phyloP scores from a whole-genome alignment of 2,888 invertebrate genomes.

The Schizotus pectinicornis region DNA sequence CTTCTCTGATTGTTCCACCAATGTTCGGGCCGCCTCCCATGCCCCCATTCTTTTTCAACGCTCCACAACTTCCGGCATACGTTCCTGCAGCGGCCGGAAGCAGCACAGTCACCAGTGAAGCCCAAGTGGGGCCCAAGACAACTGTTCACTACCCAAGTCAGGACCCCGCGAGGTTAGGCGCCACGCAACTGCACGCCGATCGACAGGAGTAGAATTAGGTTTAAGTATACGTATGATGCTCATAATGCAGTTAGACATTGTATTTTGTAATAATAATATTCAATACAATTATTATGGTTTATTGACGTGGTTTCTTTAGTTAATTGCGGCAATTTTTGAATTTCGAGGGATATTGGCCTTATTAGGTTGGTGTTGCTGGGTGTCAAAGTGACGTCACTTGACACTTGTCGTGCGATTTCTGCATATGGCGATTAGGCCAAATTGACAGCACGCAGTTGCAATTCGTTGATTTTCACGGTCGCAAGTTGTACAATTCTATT shows the following conservation, averaged over 20 bases:
- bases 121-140: slow-evolving; percentile 58
- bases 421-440: slow-evolving; percentile 20
- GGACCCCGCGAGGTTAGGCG: slow-evolving; percentile 92
- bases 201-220: slow-evolving; percentile 42
- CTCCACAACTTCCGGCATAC: slow-evolving; percentile 50
- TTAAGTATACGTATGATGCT: neutral
- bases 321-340: too few relatives aligned
- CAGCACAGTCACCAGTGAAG: slow-evolving; percentile 56
- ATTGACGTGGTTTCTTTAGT: too few relatives aligned
- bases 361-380: neutral
- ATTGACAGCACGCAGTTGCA: neutral
- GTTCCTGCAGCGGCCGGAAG: slow-evolving; percentile 50
- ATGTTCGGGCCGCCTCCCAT: slow-evolving; percentile 67
- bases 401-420: neutral
- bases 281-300: neutral
- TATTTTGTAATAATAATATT: neutral
- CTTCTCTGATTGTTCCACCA: slow-evolving; percentile 63
- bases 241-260: neutral
- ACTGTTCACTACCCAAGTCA: slow-evolving; percentile 94
- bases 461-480: slow-evolving; percentile 5
- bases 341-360: neutral
- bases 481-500: slow-evolving; percentile 9
- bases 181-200: slow-evolving; percentile 59
- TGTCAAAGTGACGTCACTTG: neutral
- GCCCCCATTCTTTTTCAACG: slow-evolving; percentile 62